Conservation (phyloP, 2,797 vertebrate species). For the Enteromius fasciolatus region DNA sequence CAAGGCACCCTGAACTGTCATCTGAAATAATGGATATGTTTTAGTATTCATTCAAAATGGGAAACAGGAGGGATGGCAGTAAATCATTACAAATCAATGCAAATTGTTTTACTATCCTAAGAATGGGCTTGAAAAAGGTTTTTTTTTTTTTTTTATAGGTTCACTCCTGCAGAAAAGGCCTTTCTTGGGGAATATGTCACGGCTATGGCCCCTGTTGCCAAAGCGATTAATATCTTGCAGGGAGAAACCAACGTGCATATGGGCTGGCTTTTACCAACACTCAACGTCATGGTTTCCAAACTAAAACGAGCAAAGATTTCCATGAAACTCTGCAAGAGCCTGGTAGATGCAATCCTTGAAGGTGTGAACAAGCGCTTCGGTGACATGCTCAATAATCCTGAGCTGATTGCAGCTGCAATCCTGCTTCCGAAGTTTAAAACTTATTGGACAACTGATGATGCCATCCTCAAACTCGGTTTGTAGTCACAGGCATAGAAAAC, state of each 20-base stretch:
- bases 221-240: not conserved
- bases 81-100: too few relatives aligned
- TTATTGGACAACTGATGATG: too few relatives aligned
- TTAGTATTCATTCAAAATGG: not conserved
- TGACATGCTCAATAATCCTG: too few relatives aligned
- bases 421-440: too few relatives aligned
- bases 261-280: constrained; percentile 27
- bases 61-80: too few relatives aligned
- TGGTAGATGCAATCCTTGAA: not conserved
- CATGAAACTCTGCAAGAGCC: constrained; percentile 26
- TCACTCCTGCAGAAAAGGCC: constrained; percentile 19
- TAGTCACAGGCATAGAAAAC: too few relatives aligned
- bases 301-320: not conserved
- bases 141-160: constrained; percentile 15
- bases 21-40: not conserved
- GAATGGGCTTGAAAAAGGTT: too few relatives aligned
- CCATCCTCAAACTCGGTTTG: too few relatives aligned
- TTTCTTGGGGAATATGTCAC: constrained; percentile 20
- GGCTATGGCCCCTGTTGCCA: not conserved
- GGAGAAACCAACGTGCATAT: constrained; percentile 15
- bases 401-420: too few relatives aligned
- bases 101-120: too few relatives aligned
- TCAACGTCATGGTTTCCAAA: constrained; percentile 16
- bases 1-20: not conserved
- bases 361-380: not conserved